phyloP scores from a whole-genome alignment of 2,113 vertebrate species.

The Cyphomyrus plagiostoma region DNA sequence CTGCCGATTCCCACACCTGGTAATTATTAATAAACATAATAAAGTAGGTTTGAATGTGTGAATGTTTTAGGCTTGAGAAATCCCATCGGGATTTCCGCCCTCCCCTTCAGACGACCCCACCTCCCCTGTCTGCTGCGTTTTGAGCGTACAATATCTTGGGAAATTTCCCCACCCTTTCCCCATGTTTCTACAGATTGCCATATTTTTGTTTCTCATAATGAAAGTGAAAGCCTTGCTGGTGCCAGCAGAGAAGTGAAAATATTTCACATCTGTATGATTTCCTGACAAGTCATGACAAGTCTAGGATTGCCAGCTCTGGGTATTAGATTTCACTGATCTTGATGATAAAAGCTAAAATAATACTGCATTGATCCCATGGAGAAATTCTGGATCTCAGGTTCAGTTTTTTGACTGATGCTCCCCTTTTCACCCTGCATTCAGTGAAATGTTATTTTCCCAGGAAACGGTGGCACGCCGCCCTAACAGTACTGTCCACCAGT shows the following conservation, averaged over 20 bases:
- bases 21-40: background rate
- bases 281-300: background rate
- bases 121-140: background rate
- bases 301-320: background rate
- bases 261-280: background rate
- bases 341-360: background rate
- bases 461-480: conserved; percentile 33
- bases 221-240: background rate
- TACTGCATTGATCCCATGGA: background rate
- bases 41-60: background rate
- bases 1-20: background rate
- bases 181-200: background rate
- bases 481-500: conserved; percentile 27
- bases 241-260: background rate
- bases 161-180: background rate
- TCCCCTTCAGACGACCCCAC: background rate
- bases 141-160: background rate
- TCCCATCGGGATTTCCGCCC: background rate
- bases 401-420: background rate
- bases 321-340: background rate
- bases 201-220: background rate
- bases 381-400: background rate
- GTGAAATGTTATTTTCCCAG: conserved; percentile 32
- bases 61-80: background rate
- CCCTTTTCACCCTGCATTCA: background rate